Evolutionary conservation across 1,140 invertebrate genomes (phyloP).

Genomic region (Lepidostoma basale): DNA sequence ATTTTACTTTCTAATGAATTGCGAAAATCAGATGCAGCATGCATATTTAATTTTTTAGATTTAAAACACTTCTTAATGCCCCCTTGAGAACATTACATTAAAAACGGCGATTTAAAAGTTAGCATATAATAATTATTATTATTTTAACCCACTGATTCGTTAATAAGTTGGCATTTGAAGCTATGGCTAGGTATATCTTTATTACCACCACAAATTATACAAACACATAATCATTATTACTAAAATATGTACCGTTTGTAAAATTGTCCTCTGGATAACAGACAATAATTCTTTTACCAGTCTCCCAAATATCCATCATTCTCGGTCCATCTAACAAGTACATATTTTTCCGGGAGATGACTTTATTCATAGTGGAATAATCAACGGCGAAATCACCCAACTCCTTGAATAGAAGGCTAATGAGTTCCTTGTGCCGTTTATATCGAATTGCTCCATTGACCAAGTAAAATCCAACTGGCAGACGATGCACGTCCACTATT

Average conservation of each 20-base stretch:
- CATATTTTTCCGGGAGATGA: conserved; percentile 46
- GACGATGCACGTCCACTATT: conserved; percentile 68
- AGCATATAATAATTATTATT: too few relatives aligned
- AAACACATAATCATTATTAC: too few relatives aligned
- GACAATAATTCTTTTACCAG: conserved; percentile 63
- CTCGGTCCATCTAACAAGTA: conserved; percentile 58
- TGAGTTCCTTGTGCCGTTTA: conserved; percentile 58
- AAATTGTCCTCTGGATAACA: conserved; percentile 60
- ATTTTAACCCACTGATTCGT: too few relatives aligned
- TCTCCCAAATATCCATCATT: conserved; percentile 65
- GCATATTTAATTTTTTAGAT: too few relatives aligned
- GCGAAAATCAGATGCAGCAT: too few relatives aligned
- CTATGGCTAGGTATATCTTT: too few relatives aligned
- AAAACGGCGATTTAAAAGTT: too few relatives aligned
- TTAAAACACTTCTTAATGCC: too few relatives aligned
- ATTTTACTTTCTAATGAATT: too few relatives aligned
- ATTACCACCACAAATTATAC: too few relatives aligned
- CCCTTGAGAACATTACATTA: too few relatives aligned
- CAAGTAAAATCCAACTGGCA: conserved; percentile 63
- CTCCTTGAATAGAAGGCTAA: conserved; percentile 61
- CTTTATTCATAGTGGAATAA: conserved; percentile 18
- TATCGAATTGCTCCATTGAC: conserved; percentile 49
- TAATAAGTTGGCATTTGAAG: too few relatives aligned
- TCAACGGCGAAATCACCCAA: conserved; percentile 61
- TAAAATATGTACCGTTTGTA: conserved; percentile 57